Base-by-base conservation (phyloP, 2,888 invertebrate species). In the Agrotis ipsilon region DNA sequence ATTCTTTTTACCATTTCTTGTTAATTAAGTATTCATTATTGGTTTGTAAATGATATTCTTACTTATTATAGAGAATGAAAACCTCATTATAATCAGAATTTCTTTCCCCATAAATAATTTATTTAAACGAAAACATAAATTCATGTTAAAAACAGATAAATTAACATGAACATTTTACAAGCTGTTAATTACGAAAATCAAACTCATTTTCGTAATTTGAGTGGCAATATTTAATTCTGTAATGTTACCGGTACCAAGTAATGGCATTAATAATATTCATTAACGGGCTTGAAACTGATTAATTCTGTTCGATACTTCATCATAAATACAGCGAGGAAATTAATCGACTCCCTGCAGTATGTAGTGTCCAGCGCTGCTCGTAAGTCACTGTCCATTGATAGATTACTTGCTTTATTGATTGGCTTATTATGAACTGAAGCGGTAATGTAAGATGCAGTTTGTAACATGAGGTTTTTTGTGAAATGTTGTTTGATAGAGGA, bases 331-430 rank as follows among this genome's bases (percentile, higher is more conserved):
- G 49, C 55, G 3, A 18, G 57, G 43, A 39, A 54, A 68, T 68
- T 52, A 62, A 68, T 80, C n/a, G 45, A 51, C 6, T 75, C n/a
- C 46, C 61, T 49, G 63, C 49, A 32, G 46, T 57, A 27, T 27
- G 16, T 48, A 58, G 24, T 62, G 45, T 21, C 76, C 58, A 49
- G 32, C 57, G 51, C 16, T 6, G 52, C 21, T 24, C 39, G 75
- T 76, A 63, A 52, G 61, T 80, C 62, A 80, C 14, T 58, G 54
- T 67, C 75, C 75, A 68, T 61, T 75, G 80, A 80, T 62, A 19
- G 61, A 80, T 80, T 58, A 57, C 58, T 46, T 48, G 19, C 9
- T 62, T 61, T 58, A 80, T 68, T 58, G 19, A 76, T 67, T 62
- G 32, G 24, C 16, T 80, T 67, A 46, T 48, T 78, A 45, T 55